These are phyloP conservation scores for Camponotus fellah DNA, from an alignment of 2,888 invertebrate genomes.

Conservation along the genomic window DNA sequence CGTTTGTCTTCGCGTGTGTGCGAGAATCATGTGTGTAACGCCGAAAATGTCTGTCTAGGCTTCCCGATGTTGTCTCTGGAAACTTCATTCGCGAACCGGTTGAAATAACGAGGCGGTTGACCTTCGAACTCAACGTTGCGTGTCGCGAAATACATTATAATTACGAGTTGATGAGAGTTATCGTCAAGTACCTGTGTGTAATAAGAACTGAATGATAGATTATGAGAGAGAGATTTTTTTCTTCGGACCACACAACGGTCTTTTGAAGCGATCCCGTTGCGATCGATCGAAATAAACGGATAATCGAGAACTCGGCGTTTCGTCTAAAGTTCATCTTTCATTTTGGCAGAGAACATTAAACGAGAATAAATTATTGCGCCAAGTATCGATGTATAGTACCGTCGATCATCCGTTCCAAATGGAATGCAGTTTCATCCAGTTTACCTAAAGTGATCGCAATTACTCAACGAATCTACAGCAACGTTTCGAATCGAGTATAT, in stretches of 20 bases:
- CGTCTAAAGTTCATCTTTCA: background rate
- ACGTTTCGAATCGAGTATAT: background rate
- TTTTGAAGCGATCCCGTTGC: background rate
- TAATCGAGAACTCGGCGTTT: background rate
- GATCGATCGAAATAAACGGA: too few relatives aligned
- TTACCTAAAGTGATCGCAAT: background rate
- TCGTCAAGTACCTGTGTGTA: background rate
- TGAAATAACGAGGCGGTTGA: conserved; percentile 48
- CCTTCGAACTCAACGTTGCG: background rate
- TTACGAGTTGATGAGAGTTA: conserved; percentile 6
- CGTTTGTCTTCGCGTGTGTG: conserved; percentile 48
- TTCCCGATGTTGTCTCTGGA: conserved; percentile 46
- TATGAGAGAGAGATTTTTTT: background rate
- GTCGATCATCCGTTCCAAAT: background rate
- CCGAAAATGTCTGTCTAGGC: conserved; percentile 59
- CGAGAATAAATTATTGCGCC: background rate
- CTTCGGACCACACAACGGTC: background rate
- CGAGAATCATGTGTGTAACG: conserved; percentile 43
- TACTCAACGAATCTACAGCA: background rate
- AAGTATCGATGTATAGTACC: background rate
- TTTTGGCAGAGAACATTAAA: background rate
- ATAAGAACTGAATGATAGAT: background rate
- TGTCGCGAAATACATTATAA: background rate
- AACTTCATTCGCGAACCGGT: conserved; percentile 54
- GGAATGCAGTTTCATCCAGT: background rate